Evolutionary conservation across 2,113 vertebrate genomes (phyloP), one percentile per base, ranked within the genome.

Genomic region (Tiliqua scincoides): DNA sequence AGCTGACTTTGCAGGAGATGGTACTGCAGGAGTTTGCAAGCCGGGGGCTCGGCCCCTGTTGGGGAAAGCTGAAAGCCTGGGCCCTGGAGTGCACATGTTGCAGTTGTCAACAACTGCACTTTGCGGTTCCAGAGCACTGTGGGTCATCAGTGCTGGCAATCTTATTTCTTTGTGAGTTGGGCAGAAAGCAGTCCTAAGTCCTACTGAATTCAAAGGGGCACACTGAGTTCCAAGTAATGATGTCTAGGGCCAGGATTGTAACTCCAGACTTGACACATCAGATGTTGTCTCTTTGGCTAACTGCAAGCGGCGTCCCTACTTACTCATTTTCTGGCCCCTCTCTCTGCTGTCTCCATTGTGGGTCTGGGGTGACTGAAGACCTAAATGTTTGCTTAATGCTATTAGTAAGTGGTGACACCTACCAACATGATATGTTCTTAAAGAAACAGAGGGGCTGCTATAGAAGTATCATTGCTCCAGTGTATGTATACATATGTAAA

Each of bases 1-100:
- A 63, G 80, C 65, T 83, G 73, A 63, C n/a, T 72, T 77, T 63
- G 65, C 67, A 87, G 20, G n/a, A n/a, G n/a, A n/a, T n/a, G n/a
- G n/a, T n/a, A n/a, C 54, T 61, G 72, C 27, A 23, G 10, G 6
- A 35, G 72, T 73, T n/a, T 1, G 2, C 59, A 48, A 48, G 74
- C 37, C 37, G 73, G 57, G 48, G 63, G 37, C 74, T 30, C 5
- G 32, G n/a, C 61, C 35, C 65, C 57, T 23, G 11, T 27, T 37
- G 27, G 37, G 32, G n/a, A 35, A 48, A 43, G 52, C 52, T 59
- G 21, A 77, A n/a, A n/a, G n/a, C n/a, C n/a, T n/a, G n/a, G 30
- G 10, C 35, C 14, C 21, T 12, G 27, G 63, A 30, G 6, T 30
- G 21, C 23, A 52, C 54, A 15, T 43, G 35, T 62, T 14, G 17